phyloP scores from a whole-genome alignment of 2,888 invertebrate species.

The Gandaritis pyraliata region DNA sequence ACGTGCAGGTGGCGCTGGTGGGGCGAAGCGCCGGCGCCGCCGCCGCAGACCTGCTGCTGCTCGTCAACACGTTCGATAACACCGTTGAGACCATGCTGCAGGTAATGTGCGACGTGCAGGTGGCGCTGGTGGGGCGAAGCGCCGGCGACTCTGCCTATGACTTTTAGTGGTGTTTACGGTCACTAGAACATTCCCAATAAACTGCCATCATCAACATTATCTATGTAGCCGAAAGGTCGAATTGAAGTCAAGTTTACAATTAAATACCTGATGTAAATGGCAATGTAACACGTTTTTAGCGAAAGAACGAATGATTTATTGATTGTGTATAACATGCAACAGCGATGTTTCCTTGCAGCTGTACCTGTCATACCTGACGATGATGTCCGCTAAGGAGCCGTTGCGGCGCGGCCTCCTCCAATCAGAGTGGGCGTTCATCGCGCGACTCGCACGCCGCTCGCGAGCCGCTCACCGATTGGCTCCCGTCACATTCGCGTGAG shows the following conservation, averaged over 20 bases:
- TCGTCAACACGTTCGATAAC: conserved; percentile 89
- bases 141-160: conserved; percentile 66
- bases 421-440: conserved; percentile 95
- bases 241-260: no score
- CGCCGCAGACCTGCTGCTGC: conserved; percentile 79
- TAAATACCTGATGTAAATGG: no score
- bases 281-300: no score
- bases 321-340: no score
- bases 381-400: conserved; percentile 90
- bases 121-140: conserved; percentile 55
- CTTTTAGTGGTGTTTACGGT: no score
- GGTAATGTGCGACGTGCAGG: conserved; percentile 75
- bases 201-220: no score
- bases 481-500: conserved; percentile 90
- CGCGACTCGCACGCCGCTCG: conserved; percentile 90
- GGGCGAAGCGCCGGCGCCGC: conserved; percentile 57
- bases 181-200: no score
- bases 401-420: conserved; percentile 91
- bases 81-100: conserved; percentile 87
- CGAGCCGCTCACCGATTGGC: conserved; percentile 89
- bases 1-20: conserved; percentile 79
- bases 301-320: no score
- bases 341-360: conserved; percentile 82
- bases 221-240: no score
- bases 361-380: conserved; percentile 93